Evolutionary conservation across 2,113 vertebrate species (phyloP).

Genomic region (Chroicocephalus ridibundus): DNA sequence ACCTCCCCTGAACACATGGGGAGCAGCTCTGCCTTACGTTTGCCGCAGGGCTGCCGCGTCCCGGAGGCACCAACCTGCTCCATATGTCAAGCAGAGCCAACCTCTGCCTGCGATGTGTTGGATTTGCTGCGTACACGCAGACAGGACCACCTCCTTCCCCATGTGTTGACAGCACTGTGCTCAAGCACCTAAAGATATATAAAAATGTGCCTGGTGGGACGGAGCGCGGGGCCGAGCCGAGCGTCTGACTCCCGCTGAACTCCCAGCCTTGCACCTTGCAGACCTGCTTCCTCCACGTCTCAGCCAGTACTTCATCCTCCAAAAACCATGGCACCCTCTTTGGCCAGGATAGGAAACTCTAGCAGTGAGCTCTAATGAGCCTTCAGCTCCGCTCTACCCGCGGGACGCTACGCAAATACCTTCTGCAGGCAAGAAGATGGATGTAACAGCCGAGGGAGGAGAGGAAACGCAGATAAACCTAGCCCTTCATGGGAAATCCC

Average conservation of each 20-base stretch:
- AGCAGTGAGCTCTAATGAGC: rapidly evolving
- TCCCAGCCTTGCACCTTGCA: neutral
- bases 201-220: neutral
- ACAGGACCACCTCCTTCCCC: neutral
- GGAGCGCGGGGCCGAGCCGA: rapidly evolving
- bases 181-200: conserved; percentile 14
- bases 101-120: neutral
- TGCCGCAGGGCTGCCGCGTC: rapidly evolving
- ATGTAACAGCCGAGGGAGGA: neutral
- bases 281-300: neutral
- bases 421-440: neutral
- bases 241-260: neutral
- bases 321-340: neutral
- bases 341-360: neutral
- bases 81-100: neutral
- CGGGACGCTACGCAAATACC: rapidly evolving
- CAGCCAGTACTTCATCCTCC: neutral
- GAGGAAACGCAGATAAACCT: neutral
- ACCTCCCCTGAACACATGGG: rapidly evolving
- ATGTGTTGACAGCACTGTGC: neutral
- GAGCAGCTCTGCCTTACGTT: rapidly evolving
- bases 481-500: neutral
- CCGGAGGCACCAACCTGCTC: neutral
- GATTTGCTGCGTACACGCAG: neutral
- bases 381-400: neutral